Conservation (phyloP, 2,113 vertebrate species). For the Conger conger region DNA sequence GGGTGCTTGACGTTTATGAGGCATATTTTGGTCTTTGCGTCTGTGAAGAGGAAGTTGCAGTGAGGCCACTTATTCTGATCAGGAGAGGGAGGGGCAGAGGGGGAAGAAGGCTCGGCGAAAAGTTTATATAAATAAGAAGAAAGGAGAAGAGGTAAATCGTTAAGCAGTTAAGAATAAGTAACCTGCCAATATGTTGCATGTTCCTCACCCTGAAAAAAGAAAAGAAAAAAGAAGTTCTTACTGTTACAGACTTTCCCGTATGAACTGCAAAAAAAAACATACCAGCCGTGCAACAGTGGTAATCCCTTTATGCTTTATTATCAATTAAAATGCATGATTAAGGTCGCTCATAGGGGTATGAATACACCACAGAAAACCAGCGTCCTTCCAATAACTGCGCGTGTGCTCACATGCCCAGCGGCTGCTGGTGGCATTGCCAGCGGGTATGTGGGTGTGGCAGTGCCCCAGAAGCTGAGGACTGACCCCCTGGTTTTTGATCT, state of each 20-base stretch:
- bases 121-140: background rate
- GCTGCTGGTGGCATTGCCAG: background rate
- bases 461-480: conserved; percentile 15
- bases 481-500: too few relatives aligned
- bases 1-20: conserved; percentile 29
- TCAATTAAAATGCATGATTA: too few relatives aligned
- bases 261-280: background rate
- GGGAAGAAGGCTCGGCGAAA: background rate
- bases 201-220: background rate
- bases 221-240: too few relatives aligned
- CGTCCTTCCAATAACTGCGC: background rate
- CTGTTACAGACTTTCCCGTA: background rate
- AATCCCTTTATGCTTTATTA: too few relatives aligned
- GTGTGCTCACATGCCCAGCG: background rate
- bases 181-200: background rate
- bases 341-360: background rate
- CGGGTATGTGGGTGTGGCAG: background rate
- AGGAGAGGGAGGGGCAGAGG: background rate
- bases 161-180: background rate
- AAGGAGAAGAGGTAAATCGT: background rate
- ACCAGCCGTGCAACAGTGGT: too few relatives aligned
- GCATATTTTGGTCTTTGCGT: conserved; percentile 7
- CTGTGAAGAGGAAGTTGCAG: conserved; percentile 27
- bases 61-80: conserved; percentile 7
- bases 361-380: background rate